Percentiles rank a stretch among this genome's conserved stretches.
Conservation (phyloP, 2,797 vertebrate genomes). For the Epinephelus malabaricus region DNA sequence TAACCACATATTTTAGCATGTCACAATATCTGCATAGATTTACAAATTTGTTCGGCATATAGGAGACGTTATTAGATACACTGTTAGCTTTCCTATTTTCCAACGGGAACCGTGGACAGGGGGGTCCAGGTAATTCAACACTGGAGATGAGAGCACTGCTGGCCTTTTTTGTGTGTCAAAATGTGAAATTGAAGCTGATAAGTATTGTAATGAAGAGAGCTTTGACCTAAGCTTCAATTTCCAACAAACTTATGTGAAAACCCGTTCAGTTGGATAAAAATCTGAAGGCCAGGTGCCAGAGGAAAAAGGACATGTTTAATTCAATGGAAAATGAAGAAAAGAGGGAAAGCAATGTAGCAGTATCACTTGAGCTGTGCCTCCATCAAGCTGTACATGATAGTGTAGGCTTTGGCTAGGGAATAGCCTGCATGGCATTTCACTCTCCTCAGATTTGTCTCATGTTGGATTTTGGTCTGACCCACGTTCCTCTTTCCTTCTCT, state of each 20-base stretch:
- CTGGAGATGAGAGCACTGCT: conserved; percentile 56
- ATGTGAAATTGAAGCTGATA: conserved; percentile 79
- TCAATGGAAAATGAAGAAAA: conserved; percentile 83
- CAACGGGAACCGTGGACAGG: conserved; percentile 27
- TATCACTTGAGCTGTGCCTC: conserved; percentile 80
- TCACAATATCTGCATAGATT: conserved; percentile 64
- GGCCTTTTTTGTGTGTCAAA: conserved; percentile 71
- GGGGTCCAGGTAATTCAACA: conserved; percentile 65
- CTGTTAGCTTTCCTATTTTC: conserved; percentile 45
- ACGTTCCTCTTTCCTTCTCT: conserved; percentile 71
- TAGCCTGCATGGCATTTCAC: conserved; percentile 84
- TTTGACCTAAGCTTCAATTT: conserved; percentile 85
- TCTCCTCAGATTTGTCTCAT: conserved; percentile 80
- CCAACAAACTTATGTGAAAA: conserved; percentile 74
- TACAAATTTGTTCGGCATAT: conserved; percentile 49
- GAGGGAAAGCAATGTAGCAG: conserved; percentile 75
- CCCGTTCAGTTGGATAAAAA: conserved; percentile 70
- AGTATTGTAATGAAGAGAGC: conserved; percentile 83
- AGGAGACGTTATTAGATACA: conserved; percentile 39
- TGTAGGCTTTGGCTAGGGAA: conserved; percentile 81
- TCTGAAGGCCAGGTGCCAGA: conserved; percentile 65
- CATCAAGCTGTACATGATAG: conserved; percentile 83
- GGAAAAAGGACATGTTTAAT: conserved; percentile 81
- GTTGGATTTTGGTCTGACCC: conserved; percentile 82
- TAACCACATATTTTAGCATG: conserved; percentile 51